These are phyloP conservation scores for Eurystomus gularis DNA, from an alignment of 2,113 vertebrate genomes.

Conservation along the genomic window DNA sequence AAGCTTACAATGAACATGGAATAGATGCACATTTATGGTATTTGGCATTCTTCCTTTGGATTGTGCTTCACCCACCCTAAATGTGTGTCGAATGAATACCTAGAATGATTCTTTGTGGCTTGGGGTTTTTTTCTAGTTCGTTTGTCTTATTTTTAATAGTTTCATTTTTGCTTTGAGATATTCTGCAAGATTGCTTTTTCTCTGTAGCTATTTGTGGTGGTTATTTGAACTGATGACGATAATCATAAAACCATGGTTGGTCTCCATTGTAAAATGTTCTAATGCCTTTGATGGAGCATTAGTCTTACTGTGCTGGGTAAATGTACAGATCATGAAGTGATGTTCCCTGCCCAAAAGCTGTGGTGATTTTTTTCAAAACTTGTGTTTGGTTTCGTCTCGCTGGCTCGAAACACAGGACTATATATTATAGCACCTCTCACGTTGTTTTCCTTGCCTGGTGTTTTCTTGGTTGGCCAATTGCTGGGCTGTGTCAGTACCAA, in stretches of 20 bases:
- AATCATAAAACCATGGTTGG: neutral
- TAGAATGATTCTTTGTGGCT: neutral
- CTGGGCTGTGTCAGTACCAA: conserved; percentile 21
- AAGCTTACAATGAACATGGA: neutral
- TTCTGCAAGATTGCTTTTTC: conserved; percentile 11
- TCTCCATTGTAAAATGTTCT: neutral
- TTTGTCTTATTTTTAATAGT: neutral
- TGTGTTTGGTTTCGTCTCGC: conserved; percentile 6
- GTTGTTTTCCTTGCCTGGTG: conserved; percentile 39
- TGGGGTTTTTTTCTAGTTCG: neutral
- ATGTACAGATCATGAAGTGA: neutral
- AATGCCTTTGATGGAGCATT: neutral
- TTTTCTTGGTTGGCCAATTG: conserved; percentile 22
- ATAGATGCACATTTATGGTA: neutral
- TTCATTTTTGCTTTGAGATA: neutral
- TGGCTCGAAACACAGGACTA: neutral
- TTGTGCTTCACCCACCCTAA: neutral
- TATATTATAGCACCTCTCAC: neutral
- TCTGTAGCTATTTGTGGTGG: neutral
- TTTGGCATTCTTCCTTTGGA: neutral
- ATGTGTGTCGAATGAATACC: neutral
- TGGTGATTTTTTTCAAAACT: neutral
- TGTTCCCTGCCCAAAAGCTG: neutral
- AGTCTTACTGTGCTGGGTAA: neutral
- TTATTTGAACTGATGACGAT: neutral